A percentile compares a stretch with the other conserved stretches of the same genome.
Evolutionary conservation across 2,888 invertebrate genomes (phyloP).

Genomic region (Stenurella melanura): DNA sequence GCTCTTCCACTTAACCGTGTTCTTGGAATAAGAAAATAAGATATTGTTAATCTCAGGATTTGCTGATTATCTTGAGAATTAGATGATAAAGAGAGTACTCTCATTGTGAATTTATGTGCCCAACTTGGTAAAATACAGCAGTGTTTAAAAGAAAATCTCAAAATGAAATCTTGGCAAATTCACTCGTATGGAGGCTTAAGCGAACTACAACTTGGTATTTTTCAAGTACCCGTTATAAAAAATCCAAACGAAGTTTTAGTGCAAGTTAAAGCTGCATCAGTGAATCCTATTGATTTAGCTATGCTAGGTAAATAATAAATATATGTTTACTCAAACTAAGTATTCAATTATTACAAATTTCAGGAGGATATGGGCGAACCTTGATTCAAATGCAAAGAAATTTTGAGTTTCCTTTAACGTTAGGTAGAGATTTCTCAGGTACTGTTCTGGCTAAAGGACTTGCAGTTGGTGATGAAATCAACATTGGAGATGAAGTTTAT

Average conservation of each 20-base stretch:
- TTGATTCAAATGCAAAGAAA: slow-evolving; percentile 80
- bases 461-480: slow-evolving; percentile 75
- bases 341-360: slow-evolving; percentile 41
- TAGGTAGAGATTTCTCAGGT: slow-evolving; percentile 96
- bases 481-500: slow-evolving; percentile 90
- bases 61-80: too few relatives aligned
- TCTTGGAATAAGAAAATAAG: too few relatives aligned
- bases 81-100: too few relatives aligned
- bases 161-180: slow-evolving; percentile 88
- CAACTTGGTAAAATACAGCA: slow-evolving; percentile 29
- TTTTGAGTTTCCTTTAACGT: slow-evolving; percentile 88
- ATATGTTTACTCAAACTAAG: not conserved
- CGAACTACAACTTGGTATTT: slow-evolving; percentile 79
- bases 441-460: slow-evolving; percentile 84
- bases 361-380: slow-evolving; percentile 88
- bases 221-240: slow-evolving; percentile 81
- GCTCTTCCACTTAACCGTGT: too few relatives aligned
- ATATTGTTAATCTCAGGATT: too few relatives aligned
- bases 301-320: slow-evolving; percentile 77
- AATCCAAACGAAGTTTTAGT: slow-evolving; percentile 87
- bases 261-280: slow-evolving; percentile 87
- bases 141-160: slow-evolving; percentile 46
- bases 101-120: too few relatives aligned
- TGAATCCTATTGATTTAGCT: slow-evolving; percentile 93
- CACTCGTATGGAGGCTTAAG: slow-evolving; percentile 82